Base-by-base conservation (phyloP, 2,797 vertebrate genomes). In the Miichthys miiuy region DNA sequence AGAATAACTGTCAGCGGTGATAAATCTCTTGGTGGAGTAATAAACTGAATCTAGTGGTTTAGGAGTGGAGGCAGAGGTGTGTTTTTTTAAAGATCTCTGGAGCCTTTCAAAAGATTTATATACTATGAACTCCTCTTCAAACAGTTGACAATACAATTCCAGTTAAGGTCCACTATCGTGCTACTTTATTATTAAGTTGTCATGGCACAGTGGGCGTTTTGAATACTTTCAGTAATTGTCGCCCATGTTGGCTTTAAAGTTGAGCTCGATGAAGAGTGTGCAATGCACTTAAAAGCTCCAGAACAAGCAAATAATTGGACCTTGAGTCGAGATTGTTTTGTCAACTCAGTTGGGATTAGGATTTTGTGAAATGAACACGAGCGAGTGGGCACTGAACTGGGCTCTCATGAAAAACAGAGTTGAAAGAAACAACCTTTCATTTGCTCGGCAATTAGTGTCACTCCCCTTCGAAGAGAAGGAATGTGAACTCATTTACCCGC, bases 371-470 rank as follows among this genome's bases (percentile, higher is more conserved):
- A 75, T 54, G 47, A 50, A 65, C 5, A 62, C 56, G 27, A 66
- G 60, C 65, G 3, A 47, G 47, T 41, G 60, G 56, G 30, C 44
- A 14, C 12, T 1, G 20, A 68, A 69, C 20, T 25, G 34, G 27
- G 54, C 56, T 68, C 46, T 50, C 21, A 62, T 46, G 23, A 60
- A 30, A 69, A 68, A n/a, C 65, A 48, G 25, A 79, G 67, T 20
- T 41, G 16, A 68, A 20, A 58, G 42, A 70, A 72, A 68, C 23
- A 82, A 63, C 57, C 78, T 74, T 75, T 80, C 44, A 55, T 74
- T 77, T 80, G 63, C 68, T 66, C 68, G 23, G 73, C 79, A 87
- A 87, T 88, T 82, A 85, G 76, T 66, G 81, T 75, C 82, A 69
- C 57, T 84, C 18, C 68, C 54, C 34, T 84, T 64, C 52, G 20